phyloP scores from a whole-genome alignment of 1,140 invertebrate genomes.

The Papilio glaucus region DNA sequence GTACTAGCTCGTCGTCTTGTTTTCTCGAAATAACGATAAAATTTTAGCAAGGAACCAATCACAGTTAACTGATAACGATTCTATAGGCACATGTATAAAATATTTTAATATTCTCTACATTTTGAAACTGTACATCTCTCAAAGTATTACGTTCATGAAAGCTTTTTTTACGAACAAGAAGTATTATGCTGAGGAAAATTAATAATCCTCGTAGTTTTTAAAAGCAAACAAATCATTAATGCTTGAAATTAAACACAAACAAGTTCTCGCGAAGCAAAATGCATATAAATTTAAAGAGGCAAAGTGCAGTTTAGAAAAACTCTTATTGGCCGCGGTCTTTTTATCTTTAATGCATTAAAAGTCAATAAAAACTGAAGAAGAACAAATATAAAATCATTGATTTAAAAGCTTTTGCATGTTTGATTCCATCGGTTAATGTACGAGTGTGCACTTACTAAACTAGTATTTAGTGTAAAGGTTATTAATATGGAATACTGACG shows the following conservation, averaged over 20 bases:
- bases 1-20: no score
- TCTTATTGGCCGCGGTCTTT: constrained; percentile 1
- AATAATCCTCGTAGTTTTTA: neutral
- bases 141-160: no score
- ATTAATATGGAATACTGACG: no score
- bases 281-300: constrained; percentile 8
- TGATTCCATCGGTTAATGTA: neutral
- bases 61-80: no score
- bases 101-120: no score
- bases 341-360: neutral
- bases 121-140: no score
- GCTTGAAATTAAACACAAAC: neutral
- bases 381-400: neutral
- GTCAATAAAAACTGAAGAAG: neutral
- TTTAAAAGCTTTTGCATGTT: neutral
- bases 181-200: no score
- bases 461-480: no score
- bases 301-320: constrained; percentile 6
- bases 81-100: no score
- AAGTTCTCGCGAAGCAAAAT: neutral
- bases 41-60: no score
- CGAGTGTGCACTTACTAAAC: neutral
- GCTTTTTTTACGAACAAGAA: no score
- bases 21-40: no score
- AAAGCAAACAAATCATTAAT: neutral